Evolutionary conservation across 2,797 vertebrate genomes (phyloP), one percentile per base, ranked within the genome.

Genomic region (Rhinella marina): DNA sequence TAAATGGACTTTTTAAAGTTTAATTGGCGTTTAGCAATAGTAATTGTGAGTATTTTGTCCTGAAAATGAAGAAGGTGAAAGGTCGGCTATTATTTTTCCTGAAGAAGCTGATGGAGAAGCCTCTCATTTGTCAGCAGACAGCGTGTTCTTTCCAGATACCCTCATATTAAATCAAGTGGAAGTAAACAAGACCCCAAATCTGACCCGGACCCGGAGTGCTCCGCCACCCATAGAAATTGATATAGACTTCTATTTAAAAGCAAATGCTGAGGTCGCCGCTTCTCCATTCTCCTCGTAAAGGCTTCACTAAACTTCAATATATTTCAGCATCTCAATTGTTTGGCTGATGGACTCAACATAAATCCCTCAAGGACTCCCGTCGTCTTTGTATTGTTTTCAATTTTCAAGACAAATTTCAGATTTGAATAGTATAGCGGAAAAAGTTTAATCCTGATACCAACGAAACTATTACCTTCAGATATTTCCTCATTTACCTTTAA

Each of bases 261-360:
- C 56, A 87, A 86, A 87, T 48, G 52, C 66, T 27, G 88, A 56
- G 87, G 84, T 84, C 87, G 89, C 73, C 87, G 88, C 87, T 29
- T 84, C 86, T 87, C 87, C 88, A 86, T 83, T 88, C 81, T 81
- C 29, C 61, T 78, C 27, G 82, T 77, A 87, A 90, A 88, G 70
- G 73, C 86, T 88, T 90, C 86, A 52, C 78, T 90, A 86, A 81
- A 27, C 90, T 90, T 90, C 25, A 88, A 86, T 41, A 81, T 89
- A 86, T 88, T 84, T 87, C 89, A 88, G 50, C 59, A 78, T 83
- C 86, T 77, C 87, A 68, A 64, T 86, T 81, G 70, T 89, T 79
- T 88, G 19, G 66, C 85, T 88, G 8, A 62, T 84, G 89, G 25
- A 23, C 72, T 77, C 79, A 62, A 56, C 70, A 89, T 82, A 66